Evolutionary conservation across 1,140 invertebrate species (phyloP).

Genomic region (Odontomachus brunneus): DNA sequence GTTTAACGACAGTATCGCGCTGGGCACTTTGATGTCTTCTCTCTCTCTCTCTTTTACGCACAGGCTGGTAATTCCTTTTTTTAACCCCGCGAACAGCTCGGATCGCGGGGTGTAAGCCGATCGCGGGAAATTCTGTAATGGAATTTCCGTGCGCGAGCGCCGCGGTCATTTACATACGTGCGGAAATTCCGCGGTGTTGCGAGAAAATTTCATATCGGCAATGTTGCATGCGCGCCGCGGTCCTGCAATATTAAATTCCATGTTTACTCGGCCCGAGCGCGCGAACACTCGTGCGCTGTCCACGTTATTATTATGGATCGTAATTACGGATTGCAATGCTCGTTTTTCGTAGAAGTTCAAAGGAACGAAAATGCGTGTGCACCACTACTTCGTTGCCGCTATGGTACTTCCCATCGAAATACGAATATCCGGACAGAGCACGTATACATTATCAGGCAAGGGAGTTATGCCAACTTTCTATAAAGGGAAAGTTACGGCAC

Average conservation of each 20-base stretch:
- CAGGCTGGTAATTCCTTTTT: slow-evolving; percentile 1
- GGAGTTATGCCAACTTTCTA: no score
- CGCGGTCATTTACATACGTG: slow-evolving; percentile 23
- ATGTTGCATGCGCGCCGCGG: slow-evolving; percentile 28
- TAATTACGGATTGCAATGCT: slow-evolving; percentile 31
- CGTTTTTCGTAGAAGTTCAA: slow-evolving; percentile 19
- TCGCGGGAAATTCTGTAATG: slow-evolving; percentile 15
- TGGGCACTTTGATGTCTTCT: slow-evolving; percentile 20
- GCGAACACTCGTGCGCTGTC: not conserved
- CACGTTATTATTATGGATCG: slow-evolving; percentile 28
- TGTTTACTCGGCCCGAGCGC: slow-evolving; percentile 31
- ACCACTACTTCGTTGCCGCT: no score
- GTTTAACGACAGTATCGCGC: slow-evolving; percentile 17
- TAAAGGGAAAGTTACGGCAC: no score
- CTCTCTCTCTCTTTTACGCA: not conserved
- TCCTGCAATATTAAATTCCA: slow-evolving; percentile 49
- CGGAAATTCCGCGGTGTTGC: slow-evolving; percentile 30
- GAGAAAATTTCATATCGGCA: slow-evolving; percentile 45
- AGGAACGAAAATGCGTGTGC: not conserved
- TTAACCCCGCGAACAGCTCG: not conserved
- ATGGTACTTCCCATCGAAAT: no score
- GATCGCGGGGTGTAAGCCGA: slow-evolving; percentile 1
- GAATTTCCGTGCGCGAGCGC: slow-evolving; percentile 17
- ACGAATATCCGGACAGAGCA: no score
- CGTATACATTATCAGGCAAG: no score